Percentiles rank a stretch among this genome's conserved stretches.
Evolutionary conservation across 2,113 vertebrate genomes (phyloP).

Genomic region (Brachyhypopomus gauderio): DNA sequence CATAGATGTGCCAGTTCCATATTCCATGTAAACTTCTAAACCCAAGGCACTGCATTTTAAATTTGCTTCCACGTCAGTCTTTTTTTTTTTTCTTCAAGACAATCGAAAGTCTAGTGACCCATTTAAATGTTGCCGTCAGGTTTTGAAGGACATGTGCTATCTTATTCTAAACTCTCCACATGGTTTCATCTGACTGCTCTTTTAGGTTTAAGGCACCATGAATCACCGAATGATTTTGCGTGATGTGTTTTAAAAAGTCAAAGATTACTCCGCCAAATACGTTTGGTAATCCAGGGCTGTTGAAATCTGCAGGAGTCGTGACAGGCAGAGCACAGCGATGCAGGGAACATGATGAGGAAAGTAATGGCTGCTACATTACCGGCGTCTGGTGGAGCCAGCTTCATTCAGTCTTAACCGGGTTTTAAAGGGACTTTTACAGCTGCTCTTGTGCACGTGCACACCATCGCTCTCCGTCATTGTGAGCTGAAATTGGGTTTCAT

Average conservation of each 20-base stretch:
- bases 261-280: not conserved
- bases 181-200: not conserved
- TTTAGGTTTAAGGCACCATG: not conserved
- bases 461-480: not conserved
- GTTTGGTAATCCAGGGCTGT: not conserved
- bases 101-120: not conserved
- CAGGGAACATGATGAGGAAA: not conserved
- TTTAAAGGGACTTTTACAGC: not conserved
- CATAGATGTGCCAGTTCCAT: not conserved
- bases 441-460: not conserved
- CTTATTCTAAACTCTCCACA: too few species aligned
- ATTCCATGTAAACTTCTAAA: not conserved
- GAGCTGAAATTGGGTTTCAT: conserved; percentile 14
- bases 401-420: not conserved
- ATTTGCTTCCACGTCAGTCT: not conserved
- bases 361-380: not conserved
- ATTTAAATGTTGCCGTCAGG: not conserved
- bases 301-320: not conserved
- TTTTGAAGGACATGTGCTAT: not conserved
- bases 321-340: not conserved
- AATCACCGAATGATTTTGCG: not conserved
- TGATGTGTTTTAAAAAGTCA: not conserved
- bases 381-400: not conserved
- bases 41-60: not conserved
- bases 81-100: not conserved